These are phyloP conservation scores for Emydocephalus ijimae DNA, from an alignment of 2,113 vertebrate genomes.

Conservation along the genomic window DNA sequence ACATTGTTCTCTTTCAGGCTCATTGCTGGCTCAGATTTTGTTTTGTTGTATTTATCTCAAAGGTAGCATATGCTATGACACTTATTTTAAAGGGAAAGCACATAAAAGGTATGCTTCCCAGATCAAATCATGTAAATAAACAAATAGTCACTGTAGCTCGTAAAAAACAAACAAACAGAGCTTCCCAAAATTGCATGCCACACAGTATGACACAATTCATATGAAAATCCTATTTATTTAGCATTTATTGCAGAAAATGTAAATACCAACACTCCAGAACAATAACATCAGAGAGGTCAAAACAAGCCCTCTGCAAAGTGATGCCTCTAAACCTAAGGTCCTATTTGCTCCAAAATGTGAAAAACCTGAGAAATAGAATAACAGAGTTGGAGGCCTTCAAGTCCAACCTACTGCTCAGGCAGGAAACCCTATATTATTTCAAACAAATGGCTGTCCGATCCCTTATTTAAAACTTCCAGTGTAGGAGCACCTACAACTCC, in stretches of 20 bases:
- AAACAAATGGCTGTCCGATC: no score
- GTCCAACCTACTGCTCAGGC: no score
- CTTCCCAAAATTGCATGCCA: background rate
- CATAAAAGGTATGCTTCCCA: background rate
- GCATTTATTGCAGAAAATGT: background rate
- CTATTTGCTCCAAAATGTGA: background rate
- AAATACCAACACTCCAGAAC: background rate
- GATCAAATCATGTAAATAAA: background rate
- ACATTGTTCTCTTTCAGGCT: background rate
- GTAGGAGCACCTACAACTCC: no score
- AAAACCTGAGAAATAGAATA: background rate
- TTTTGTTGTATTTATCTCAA: background rate
- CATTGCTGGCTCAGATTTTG: background rate
- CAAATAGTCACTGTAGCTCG: background rate
- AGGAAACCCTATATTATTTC: no score
- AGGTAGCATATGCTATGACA: background rate
- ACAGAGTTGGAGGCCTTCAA: no score
- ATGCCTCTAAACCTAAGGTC: background rate
- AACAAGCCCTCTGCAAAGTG: background rate
- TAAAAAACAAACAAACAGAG: background rate
- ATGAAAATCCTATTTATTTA: background rate
- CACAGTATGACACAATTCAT: background rate
- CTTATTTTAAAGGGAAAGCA: background rate
- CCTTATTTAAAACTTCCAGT: no score
- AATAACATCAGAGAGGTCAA: background rate